Percentiles rank a stretch among this genome's conserved stretches.
Conservation (phyloP, 2,113 vertebrate genomes). For the Struthidea cinerea region DNA sequence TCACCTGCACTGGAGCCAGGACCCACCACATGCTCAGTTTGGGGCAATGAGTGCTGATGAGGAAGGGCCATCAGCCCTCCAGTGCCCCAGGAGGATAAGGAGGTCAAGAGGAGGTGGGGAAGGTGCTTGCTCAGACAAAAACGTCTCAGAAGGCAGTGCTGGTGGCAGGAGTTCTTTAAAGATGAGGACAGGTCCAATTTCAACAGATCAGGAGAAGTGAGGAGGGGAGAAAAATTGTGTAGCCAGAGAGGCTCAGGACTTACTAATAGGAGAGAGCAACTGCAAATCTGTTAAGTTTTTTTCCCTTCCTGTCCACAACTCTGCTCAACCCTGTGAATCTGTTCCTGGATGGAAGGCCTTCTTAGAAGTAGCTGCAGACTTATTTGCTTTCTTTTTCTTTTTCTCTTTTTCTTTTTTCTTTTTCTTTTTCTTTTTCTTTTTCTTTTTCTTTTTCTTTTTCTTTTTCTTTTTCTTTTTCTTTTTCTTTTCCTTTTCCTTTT, state of each 20-base stretch:
- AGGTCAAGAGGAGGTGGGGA: background rate
- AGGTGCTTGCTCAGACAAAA: background rate
- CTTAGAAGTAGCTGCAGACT: background rate
- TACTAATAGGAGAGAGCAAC: background rate
- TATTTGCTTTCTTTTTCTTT: background rate
- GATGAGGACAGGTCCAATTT: background rate
- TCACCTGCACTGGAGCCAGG: background rate
- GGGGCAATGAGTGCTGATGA: background rate
- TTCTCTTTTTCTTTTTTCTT: background rate
- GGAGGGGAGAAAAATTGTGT: background rate
- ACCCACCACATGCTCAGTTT: background rate
- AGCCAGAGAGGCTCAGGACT: background rate
- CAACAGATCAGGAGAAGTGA: background rate
- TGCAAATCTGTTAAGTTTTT: background rate
- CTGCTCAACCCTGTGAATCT: background rate
- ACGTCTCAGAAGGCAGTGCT: background rate
- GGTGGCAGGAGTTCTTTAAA: background rate
- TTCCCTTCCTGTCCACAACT: background rate
- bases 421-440: background rate
- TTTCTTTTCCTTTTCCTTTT: background rate
- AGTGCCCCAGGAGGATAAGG: background rate
- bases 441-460: too few species aligned
- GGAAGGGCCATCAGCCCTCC: background rate
- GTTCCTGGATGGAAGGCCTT: background rate
- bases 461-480: background rate